Base-by-base conservation (phyloP, 2,888 invertebrate genomes). In the Slavum lentiscoides region DNA sequence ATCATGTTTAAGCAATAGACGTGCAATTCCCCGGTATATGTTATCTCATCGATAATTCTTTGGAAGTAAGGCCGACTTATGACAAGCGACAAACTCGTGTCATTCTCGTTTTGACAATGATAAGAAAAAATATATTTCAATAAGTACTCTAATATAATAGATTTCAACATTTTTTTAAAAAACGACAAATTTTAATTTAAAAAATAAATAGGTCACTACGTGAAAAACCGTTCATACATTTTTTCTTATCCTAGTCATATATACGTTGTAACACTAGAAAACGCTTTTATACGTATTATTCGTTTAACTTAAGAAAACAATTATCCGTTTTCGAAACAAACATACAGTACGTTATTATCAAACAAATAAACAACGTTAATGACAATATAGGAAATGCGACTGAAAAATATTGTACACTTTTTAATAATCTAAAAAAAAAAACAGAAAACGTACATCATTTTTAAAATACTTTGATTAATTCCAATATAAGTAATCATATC, bases 1-100 rank as follows among this genome's bases (percentile, higher is more conserved):
- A 68, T 74, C 37, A 64, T n/a, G 43, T 67, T 68, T 23, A 68
- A 76, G 30, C 68, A 67, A 64, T 39, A 67, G 66, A 76, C 59
- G 53, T 55, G 59, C 43, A 59, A 68, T 68, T 66, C 19, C 23
- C 55, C 66, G 55, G 23, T 59, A 17, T 59, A 17, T 49, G 75
- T 67, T 76, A 68, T 76, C 59, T 68, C 30, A 76, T 68, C n/a
- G 23, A 74, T 66, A 55, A n/a, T 21, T 66, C 30, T 66, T 62
- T 74, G 1, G 17, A 11, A 7, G 55, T 17, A n/a, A 58, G 13
- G 7, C 23, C 43, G 1, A 21, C 11, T 21, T 21, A 59, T 23
- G 23, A 67, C 67, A 75, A 43, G n/a, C 67, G 43, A 75, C 67
- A 75, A 43, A 75, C 58, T 75, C 58, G 19, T 58, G 19, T 67